Evolutionary conservation across 2,113 vertebrate genomes (phyloP), one percentile per base, ranked within the genome.

Genomic region (Anguilla rostrata): DNA sequence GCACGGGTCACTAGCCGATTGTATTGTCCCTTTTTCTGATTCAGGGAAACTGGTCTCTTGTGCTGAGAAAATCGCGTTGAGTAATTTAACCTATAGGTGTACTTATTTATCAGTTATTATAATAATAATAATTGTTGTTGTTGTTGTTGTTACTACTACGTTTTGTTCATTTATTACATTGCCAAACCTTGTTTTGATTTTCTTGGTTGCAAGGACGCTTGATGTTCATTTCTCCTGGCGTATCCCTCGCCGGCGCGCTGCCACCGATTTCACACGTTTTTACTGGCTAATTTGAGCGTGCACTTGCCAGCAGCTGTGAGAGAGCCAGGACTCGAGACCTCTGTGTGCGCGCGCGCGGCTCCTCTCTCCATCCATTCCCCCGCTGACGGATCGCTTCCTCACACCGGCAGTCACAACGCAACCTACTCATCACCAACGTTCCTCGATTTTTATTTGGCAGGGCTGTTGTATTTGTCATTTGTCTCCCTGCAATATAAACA

Each of bases 141-240:
- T 53, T 53, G 12, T 66, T 66, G 26, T 66, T 66, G 5, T 22
- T 66, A 66, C 26, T 66, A 26, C 26, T 66, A 66, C 20, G 26
- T 22, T 66, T n/a, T 75, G n/a, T 75, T 34, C 2, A 75, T 75
- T 75, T 34, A 34, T 75, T 34, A n/a, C 34, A 11, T 46, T 26
- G 34, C 41, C 92, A 85, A 53, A 87, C 71, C 46, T 34, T 29
- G 39, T 43, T 87, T 89, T 89, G 88, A 83, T 89, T 90, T 90
- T 91, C 92, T 89, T 91, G 88, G 87, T 92, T 88, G 92, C 87
- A 82, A 85, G 86, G 88, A 90, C 83, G 81, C 93, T 95, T 75
- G 94, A 95, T 92, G 93, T 94, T 95, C 92, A 95, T 95, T 95
- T 92, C 94, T 95, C 89, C 90, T 96, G 94, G 94, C 94, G 90